These are phyloP conservation scores for Scolanthus callimorphus DNA, from an alignment of 92 coral and sea anemone genomes.

Conservation along the genomic window DNA sequence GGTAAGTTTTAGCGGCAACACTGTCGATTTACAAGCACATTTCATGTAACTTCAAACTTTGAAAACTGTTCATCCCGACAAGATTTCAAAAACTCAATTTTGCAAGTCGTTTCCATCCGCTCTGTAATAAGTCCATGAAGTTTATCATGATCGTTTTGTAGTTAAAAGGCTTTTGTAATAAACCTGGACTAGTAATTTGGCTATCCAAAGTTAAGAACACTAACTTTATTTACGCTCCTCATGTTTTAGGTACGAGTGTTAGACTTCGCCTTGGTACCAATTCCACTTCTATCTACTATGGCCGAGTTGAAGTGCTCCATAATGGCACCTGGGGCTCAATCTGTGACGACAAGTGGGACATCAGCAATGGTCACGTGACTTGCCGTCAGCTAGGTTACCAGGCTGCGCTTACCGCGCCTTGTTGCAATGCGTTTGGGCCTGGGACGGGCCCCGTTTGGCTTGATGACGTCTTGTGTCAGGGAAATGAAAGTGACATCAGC, in stretches of 20 bases:
- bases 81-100: too few relatives aligned
- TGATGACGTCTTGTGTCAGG: constrained; percentile 39
- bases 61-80: too few relatives aligned
- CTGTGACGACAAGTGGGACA: constrained; percentile 32
- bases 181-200: too few relatives aligned
- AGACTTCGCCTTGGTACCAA: not conserved
- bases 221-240: too few relatives aligned
- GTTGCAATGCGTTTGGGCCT: constrained; percentile 31
- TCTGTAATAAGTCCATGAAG: too few relatives aligned
- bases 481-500: constrained; percentile 48
- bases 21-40: too few relatives aligned
- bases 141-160: too few relatives aligned
- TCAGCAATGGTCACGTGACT: constrained; percentile 48
- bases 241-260: not conserved
- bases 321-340: constrained; percentile 58
- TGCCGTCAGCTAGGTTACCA: constrained; percentile 52
- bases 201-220: too few relatives aligned
- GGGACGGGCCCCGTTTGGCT: constrained; percentile 15
- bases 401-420: constrained; percentile 51
- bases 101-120: too few relatives aligned
- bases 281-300: constrained; percentile 25
- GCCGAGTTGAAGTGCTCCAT: constrained; percentile 39
- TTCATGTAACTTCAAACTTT: too few relatives aligned
- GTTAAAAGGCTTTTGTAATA: too few relatives aligned
- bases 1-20: too few relatives aligned